Conservation (phyloP, 1,140 invertebrate genomes). For the Aphis gossypii region DNA sequence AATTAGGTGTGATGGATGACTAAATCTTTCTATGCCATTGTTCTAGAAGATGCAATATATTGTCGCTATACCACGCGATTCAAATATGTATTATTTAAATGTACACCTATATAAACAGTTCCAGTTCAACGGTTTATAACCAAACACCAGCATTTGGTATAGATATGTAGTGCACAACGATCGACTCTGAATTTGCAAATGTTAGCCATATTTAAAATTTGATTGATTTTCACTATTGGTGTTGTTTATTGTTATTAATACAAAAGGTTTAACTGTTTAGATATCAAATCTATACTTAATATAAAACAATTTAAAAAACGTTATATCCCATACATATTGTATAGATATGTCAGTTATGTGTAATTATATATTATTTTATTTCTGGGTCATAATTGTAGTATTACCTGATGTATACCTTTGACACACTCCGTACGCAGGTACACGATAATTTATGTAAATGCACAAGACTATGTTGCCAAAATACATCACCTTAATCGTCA, state of each 20-base stretch:
- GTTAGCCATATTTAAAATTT: not conserved
- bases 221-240: not conserved
- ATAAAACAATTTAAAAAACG: not conserved
- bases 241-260: not conserved
- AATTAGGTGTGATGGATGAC: slow-evolving; percentile 56
- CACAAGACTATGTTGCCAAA: not conserved
- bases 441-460: not conserved
- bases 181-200: not conserved
- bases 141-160: not conserved
- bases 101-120: not conserved
- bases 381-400: not conserved
- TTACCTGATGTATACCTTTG: not conserved
- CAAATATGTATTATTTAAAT: not conserved
- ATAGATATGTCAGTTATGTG: not conserved
- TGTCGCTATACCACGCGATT: slow-evolving; percentile 25
- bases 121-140: not conserved
- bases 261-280: not conserved
- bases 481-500: slow-evolving; percentile 14
- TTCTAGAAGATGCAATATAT: slow-evolving; percentile 26
- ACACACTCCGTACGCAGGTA: not conserved
- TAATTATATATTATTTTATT: not conserved
- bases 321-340: not conserved
- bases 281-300: not conserved
- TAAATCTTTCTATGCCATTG: slow-evolving; percentile 49
- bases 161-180: not conserved